phyloP scores from a whole-genome alignment of 2,113 vertebrate species.

The Falco punctatus region DNA sequence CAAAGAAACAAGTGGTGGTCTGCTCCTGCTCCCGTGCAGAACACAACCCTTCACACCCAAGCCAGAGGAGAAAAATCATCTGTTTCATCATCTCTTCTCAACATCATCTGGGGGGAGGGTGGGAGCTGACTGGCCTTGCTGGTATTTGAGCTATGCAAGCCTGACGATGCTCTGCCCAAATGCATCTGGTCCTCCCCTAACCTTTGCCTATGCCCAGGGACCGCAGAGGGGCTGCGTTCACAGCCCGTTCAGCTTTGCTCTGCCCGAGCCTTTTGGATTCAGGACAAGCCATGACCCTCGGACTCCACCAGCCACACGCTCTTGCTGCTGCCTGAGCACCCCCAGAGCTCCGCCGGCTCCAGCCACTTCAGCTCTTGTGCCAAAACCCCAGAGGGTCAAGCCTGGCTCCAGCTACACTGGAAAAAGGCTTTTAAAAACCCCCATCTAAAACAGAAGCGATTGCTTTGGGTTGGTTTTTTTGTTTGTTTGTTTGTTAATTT shows the following conservation, averaged over 20 bases:
- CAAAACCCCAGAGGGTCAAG: background rate
- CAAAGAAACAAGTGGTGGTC: background rate
- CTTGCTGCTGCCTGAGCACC: background rate
- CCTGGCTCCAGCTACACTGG: background rate
- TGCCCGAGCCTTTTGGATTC: background rate
- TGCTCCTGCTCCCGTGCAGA: background rate
- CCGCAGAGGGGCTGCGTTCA: background rate
- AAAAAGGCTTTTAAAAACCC: background rate
- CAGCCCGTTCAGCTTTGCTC: background rate
- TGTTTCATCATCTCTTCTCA: background rate
- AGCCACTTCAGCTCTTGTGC: background rate
- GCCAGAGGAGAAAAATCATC: background rate
- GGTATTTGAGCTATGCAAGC: background rate
- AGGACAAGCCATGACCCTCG: background rate
- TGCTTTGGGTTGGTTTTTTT: background rate
- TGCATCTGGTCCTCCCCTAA: background rate
- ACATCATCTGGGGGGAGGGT: background rate
- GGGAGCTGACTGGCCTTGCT: background rate
- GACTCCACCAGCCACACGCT: background rate
- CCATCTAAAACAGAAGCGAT: background rate
- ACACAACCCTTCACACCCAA: background rate
- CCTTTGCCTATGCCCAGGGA: background rate
- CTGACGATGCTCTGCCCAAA: background rate
- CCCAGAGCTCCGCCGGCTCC: background rate
- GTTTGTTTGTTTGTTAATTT: background rate